These are phyloP conservation scores for human (Homo sapiens) DNA, from an alignment of 2,113 vertebrate species.

Conservation along the genomic window DNA sequence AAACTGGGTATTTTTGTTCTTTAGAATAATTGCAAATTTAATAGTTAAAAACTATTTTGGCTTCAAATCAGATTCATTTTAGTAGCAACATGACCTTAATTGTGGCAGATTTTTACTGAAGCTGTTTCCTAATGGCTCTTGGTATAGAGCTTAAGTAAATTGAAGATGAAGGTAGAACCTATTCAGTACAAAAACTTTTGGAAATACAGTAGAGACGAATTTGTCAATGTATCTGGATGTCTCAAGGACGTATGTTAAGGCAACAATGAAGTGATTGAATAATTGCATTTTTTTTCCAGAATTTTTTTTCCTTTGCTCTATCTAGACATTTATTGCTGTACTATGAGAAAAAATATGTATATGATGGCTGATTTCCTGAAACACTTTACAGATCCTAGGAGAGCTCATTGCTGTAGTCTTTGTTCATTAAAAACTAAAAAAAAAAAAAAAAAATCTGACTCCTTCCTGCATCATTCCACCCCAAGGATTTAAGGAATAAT, in stretches of 20 bases:
- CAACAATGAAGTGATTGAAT: background rate
- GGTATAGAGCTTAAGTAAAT: background rate
- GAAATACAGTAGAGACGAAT: background rate
- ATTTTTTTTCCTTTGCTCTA: background rate
- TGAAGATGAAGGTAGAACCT: background rate
- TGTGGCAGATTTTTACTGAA: background rate
- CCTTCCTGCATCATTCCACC: background rate
- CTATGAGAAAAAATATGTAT: background rate
- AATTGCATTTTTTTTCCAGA: background rate
- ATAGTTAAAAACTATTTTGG: background rate
- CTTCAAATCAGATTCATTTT: slow-evolving; percentile 37
- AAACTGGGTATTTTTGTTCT: background rate
- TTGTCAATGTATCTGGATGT: background rate
- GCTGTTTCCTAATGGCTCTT: background rate
- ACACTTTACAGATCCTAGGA: background rate
- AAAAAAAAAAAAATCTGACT: background rate
- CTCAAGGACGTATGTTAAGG: background rate
- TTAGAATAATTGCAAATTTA: background rate
- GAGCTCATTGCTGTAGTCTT: background rate
- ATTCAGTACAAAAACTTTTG: background rate
- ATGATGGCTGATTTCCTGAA: background rate
- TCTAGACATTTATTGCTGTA: background rate
- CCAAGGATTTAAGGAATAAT: background rate
- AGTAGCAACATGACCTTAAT: background rate
- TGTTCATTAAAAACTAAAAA: background rate